These are phyloP conservation scores for Tamias sibiricus DNA, from an alignment of 2,113 vertebrate species.

Conservation along the genomic window DNA sequence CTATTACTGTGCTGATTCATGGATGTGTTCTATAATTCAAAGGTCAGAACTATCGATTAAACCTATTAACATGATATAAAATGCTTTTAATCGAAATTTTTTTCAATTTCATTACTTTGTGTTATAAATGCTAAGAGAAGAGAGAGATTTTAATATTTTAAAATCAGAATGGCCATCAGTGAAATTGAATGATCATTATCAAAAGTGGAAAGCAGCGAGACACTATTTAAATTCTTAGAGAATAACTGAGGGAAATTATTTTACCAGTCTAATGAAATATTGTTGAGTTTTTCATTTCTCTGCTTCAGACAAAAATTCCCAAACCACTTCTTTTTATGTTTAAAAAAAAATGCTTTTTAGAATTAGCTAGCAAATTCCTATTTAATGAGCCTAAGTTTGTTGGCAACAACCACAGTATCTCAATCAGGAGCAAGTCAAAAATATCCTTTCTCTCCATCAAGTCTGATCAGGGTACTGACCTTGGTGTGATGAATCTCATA, in stretches of 20 bases:
- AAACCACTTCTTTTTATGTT: not conserved
- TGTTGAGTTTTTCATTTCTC: not conserved
- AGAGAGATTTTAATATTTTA: constrained; percentile 44
- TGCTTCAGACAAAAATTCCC: not conserved
- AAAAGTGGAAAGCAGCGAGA: not conserved
- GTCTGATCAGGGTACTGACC: not conserved
- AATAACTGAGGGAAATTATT: not conserved
- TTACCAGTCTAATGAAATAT: not conserved
- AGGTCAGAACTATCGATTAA: constrained; percentile 92
- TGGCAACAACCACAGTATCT: not conserved
- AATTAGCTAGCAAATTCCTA: not conserved
- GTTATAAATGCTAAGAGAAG: constrained; percentile 50
- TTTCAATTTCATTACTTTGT: constrained; percentile 73
- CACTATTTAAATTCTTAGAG: not conserved
- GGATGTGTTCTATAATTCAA: constrained; percentile 88
- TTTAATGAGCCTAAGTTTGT: not conserved
- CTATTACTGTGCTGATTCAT: constrained; percentile 85
- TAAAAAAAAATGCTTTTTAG: not conserved
- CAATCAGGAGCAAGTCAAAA: no score
- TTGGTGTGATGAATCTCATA: not conserved
- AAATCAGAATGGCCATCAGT: not conserved
- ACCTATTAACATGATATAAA: constrained; percentile 87
- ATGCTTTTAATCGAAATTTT: constrained; percentile 83
- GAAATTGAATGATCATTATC: not conserved
- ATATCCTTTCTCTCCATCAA: not conserved